Conservation (phyloP, 2,888 invertebrate genomes). For the Hermodice carunculata region DNA sequence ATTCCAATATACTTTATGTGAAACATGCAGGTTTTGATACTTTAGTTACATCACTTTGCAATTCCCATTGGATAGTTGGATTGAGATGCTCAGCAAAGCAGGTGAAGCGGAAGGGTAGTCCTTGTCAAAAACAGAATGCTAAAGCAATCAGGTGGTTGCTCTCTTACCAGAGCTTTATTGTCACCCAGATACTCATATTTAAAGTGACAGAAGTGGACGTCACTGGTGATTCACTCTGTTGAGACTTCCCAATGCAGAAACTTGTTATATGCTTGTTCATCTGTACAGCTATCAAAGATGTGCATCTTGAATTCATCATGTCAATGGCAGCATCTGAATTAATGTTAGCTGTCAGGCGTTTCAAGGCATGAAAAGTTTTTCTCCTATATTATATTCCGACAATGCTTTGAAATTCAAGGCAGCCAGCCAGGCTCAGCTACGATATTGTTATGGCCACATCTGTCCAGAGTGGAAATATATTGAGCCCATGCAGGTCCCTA, state of each 20-base stretch:
- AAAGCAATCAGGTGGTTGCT: not conserved
- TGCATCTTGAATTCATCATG: not conserved
- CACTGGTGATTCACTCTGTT: constrained; percentile 15
- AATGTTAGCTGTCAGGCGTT: not conserved
- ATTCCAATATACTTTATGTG: too few relatives aligned
- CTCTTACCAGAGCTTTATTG: not conserved
- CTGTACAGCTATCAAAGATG: not conserved
- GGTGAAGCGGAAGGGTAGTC: too few relatives aligned
- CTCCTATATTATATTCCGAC: not conserved
- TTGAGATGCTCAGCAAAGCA: too few relatives aligned
- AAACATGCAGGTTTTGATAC: constrained; percentile 1
- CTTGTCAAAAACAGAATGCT: not conserved
- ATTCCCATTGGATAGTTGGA: too few relatives aligned
- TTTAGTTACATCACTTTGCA: too few relatives aligned
- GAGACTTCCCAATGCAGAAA: not conserved
- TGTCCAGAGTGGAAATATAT: constrained; percentile 19
- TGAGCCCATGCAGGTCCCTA: constrained; percentile 11
- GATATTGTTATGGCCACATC: not conserved
- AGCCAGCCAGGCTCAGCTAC: not conserved
- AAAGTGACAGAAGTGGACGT: constrained; percentile 16
- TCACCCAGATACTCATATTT: not conserved
- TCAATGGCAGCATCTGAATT: not conserved
- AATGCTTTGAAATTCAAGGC: not conserved
- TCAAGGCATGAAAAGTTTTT: not conserved
- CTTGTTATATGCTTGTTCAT: not conserved